These are phyloP conservation scores for Drosophila paracracens DNA, from an alignment of 2,888 invertebrate genomes.

Conservation along the genomic window DNA sequence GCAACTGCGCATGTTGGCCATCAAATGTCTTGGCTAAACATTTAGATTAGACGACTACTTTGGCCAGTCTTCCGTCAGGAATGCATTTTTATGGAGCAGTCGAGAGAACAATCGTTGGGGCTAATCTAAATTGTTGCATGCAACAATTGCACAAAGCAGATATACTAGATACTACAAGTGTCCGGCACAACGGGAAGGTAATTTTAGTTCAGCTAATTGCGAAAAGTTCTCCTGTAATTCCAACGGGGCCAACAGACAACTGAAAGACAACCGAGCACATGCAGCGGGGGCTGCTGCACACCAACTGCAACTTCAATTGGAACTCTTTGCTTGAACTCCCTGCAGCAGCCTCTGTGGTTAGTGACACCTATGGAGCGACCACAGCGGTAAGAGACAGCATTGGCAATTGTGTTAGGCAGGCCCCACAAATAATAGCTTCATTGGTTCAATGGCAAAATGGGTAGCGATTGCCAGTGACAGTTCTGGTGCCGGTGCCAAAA, in stretches of 20 bases:
- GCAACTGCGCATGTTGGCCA: slow-evolving; percentile 71
- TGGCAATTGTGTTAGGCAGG: slow-evolving; percentile 57
- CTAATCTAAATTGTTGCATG: slow-evolving; percentile 82
- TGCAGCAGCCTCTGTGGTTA: slow-evolving; percentile 56
- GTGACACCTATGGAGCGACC: slow-evolving; percentile 70
- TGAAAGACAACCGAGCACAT: slow-evolving; percentile 70
- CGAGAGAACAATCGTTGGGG: slow-evolving; percentile 72
- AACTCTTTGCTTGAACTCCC: slow-evolving; percentile 7
- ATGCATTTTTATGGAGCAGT: slow-evolving; percentile 67
- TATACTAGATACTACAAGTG: slow-evolving; percentile 44
- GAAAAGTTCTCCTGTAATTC: slow-evolving; percentile 82
- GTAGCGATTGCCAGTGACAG: slow-evolving; percentile 26
- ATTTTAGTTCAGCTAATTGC: slow-evolving; percentile 81
- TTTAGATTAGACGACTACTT: slow-evolving; percentile 70
- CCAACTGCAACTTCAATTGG: slow-evolving; percentile 23
- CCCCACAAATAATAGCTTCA: slow-evolving; percentile 80
- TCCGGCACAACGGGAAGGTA: slow-evolving; percentile 66
- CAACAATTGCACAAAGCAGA: slow-evolving; percentile 66
- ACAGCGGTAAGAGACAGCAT: slow-evolving; percentile 28
- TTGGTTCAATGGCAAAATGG: slow-evolving; percentile 48
- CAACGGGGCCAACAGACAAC: slow-evolving; percentile 65
- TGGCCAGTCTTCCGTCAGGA: slow-evolving; percentile 71
- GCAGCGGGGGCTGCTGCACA: slow-evolving; percentile 48
- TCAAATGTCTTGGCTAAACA: slow-evolving; percentile 78
- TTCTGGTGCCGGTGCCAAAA: slow-evolving; percentile 47